Evolutionary conservation across 2,888 invertebrate genomes (phyloP), one percentile per base, ranked within the genome.

Genomic region (Periphyllus acericola): DNA sequence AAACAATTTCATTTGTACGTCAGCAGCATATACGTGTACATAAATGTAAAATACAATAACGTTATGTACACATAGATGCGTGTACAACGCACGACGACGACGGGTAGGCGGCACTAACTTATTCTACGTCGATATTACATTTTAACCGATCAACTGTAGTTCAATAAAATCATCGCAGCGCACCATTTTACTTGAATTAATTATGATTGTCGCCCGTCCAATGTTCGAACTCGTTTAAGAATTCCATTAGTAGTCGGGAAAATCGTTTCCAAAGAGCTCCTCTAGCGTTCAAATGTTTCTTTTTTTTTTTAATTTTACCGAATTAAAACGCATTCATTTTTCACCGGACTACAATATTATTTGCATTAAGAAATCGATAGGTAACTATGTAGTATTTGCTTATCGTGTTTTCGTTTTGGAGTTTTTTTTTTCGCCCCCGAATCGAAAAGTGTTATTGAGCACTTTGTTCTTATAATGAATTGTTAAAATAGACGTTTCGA

Each of bases 401-500:
- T 40, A 1, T 68, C 21, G 8, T 14, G 46, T 32, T 46, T 14
- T 2, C 19, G n/a, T 80, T 60, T n/a, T n/a, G n/a, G n/a, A 36
- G 36, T 68, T 75, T 52, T 19, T 32, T 52, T 46, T 74, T 40
- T 36, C 1, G 1, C 32, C 32, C 29, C 3, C 14, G 0, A n/a
- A 21, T 11, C 55, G 55, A 11, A 34, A 34, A 72, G 21, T 52
- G 21, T 68, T 68, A 81, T 46, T 6, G 32, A 82, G 52, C 32
- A 71, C 52, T 83, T 72, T 19, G n/a, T 72, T 72, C 52, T 83
- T 52, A 72, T 83, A 34, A 83, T 52, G 25, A 32, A 80, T 8
- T 29, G 19, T 66, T 80, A 8, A 40, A 68, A 83, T n/a, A n/a
- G n/a, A 83, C 9, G 71, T 8, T 71, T 52, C 32, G 5, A 71